Base-by-base conservation (phyloP, 2,113 vertebrate species). In the Baryphthengus martii region DNA sequence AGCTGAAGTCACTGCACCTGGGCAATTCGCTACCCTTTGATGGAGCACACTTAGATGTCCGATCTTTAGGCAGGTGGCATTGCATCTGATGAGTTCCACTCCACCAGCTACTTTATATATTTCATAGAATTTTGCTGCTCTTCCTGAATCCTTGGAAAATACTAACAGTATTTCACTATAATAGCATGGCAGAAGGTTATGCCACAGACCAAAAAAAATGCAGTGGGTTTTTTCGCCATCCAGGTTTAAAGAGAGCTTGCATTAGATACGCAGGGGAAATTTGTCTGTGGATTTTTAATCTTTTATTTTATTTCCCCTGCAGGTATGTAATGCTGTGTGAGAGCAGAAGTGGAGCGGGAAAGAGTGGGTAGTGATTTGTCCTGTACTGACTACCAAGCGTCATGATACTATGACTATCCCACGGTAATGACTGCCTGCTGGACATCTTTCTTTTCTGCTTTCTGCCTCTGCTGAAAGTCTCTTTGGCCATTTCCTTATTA, bases 401-500 rank as follows among this genome's bases (percentile, higher is more conserved):
- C 81, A 18, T 13, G 28, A 8, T 35, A 3, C 15, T 53, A 4
- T 40, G 37, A 59, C 18, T 63, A 3, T 31, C 42, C n/a, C 19
- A 28, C 8, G 33, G 40, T 5, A 55, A 40, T 3, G 12, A 26
- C 17, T 25, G 6, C 7, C 3, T 16, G 17, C 21, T 71, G 45
- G 11, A 70, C 11, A 13, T 29, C 4, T 15, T 35, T 68, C 58
- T 88, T n/a, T 63, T 28, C 31, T 45, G 9, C 24, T 77, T 88
- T 74, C 31, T 86, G 0, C 25, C 18, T 49, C 23, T 49, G 23
- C 63, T 58, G 45, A 81, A 15, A n/a, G 4, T 25, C 55, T 81
- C 26, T 45, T 80, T 1, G 0, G 7, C 40, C 1, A 0, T 61
- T 90, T 73, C 20, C 6, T 4, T 31, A 1, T 62, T n/a, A n/a